phyloP scores from a whole-genome alignment of 1,140 invertebrate species.

The Drosophila repleta region DNA sequence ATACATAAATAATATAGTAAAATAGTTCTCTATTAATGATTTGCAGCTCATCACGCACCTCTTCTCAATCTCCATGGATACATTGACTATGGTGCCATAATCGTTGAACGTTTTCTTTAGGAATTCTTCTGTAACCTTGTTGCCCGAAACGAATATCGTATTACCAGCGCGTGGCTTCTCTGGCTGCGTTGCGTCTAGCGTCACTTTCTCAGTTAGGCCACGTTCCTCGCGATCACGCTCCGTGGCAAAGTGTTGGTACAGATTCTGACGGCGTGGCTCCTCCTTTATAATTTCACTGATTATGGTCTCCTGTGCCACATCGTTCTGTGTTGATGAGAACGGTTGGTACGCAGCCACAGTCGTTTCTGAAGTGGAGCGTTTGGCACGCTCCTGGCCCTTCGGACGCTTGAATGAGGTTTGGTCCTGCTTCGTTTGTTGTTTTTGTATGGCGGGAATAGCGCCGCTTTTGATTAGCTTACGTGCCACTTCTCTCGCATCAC shows the following conservation, averaged over 20 bases:
- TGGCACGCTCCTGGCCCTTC: slow-evolving; percentile 89
- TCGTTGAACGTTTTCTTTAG: slow-evolving; percentile 91
- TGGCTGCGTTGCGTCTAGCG: slow-evolving; percentile 56
- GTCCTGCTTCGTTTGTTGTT: slow-evolving; percentile 92
- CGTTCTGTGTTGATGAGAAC: slow-evolving; percentile 91
- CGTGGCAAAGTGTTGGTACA: slow-evolving; percentile 95
- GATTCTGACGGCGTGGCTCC: slow-evolving; percentile 86
- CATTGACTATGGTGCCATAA: slow-evolving; percentile 93
- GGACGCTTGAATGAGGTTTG: slow-evolving; percentile 91
- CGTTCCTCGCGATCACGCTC: slow-evolving; percentile 86
- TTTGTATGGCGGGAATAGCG: slow-evolving; percentile 93
- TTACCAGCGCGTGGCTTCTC: slow-evolving; percentile 91
- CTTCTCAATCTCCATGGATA: slow-evolving; percentile 95
- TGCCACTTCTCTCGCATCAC: slow-evolving; percentile 97
- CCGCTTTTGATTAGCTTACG: slow-evolving; percentile 97
- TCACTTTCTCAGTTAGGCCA: slow-evolving; percentile 85
- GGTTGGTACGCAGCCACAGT: slow-evolving; percentile 94
- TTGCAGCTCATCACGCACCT: slow-evolving; percentile 85
- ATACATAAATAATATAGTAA: slow-evolving; percentile 12
- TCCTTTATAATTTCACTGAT: slow-evolving; percentile 81
- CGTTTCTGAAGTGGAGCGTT: slow-evolving; percentile 89
- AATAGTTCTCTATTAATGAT: slow-evolving; percentile 4
- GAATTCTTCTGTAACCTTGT: slow-evolving; percentile 92
- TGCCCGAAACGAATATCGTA: slow-evolving; percentile 93
- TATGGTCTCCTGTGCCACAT: slow-evolving; percentile 83